Base-by-base conservation (phyloP, 2,888 invertebrate genomes). In the Gandaritis pyraliata region DNA sequence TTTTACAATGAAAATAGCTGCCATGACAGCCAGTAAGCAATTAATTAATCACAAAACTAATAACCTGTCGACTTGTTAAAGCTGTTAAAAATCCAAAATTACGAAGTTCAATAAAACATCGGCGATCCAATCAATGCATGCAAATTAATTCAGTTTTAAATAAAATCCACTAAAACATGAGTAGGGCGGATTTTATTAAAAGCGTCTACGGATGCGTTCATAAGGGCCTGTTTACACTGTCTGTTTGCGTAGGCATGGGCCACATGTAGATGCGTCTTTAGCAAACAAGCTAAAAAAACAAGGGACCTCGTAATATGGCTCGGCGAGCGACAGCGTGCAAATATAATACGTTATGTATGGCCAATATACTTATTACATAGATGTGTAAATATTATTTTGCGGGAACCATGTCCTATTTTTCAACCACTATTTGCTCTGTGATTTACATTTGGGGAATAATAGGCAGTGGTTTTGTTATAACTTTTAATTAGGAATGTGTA, bases 241-340 rank as follows among this genome's bases (percentile, higher is more conserved):
- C 70, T 90, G 89, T 90, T 91, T 87, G 83, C 80, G 77, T 85
- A 91, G 88, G 88, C 85, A 71, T 82, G 84, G 81, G 82, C 81
- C 77, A 80, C 86, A 86, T 88, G 88, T 87, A 86, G 87, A 90
- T 90, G 90, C 90, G 88, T 86, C 90, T 91, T 88, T 76, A 77
- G 86, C 84, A 90, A 91, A 90, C 88, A 92, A 67, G 81, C 83
- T 90, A 86, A 90, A 92, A 91, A 92, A 92, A 91, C 90, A 91
- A 86, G 90, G 92, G 91, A 76, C 72, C 72, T 81, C 78, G 82
- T 82, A 83, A 83, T 79, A 84, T 81, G 80, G 73, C 75, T 77
- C 77, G 73, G 69, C 71, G 69, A 71, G 58, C 70, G 65, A 58
- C 60, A 70, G 71, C 72, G 71, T 72, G 72, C 65, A 70, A 71